Percentiles rank a stretch among this genome's conserved stretches.
These are phyloP conservation scores for Prochilodus magdalenae DNA, from an alignment of 2,113 vertebrate genomes.

Conservation along the genomic window DNA sequence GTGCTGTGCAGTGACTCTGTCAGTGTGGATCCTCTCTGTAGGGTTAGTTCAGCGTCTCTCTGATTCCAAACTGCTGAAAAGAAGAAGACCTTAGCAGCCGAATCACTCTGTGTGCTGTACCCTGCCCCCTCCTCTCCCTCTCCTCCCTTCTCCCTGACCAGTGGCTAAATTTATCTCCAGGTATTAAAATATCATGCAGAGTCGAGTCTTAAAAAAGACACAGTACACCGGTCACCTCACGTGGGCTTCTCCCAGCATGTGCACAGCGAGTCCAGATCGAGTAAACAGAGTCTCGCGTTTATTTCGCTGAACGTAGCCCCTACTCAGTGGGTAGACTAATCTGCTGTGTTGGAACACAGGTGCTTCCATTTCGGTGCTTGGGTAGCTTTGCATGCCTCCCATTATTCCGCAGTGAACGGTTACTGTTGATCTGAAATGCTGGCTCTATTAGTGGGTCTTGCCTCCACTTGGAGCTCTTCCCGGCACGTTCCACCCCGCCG, in stretches of 20 bases:
- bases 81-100: not conserved
- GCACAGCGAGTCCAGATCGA: not conserved
- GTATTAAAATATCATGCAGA: conserved; percentile 72
- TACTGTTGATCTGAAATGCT: too few relatives aligned
- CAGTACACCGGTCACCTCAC: conserved; percentile 56
- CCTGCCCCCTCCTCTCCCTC: conserved; percentile 10
- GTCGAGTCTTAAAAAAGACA: conserved; percentile 62
- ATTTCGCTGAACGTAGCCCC: not conserved
- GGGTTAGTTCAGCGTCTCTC: not conserved
- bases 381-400: too few relatives aligned
- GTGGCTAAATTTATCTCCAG: conserved; percentile 68
- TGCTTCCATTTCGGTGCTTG: not conserved
- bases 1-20: too few relatives aligned
- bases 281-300: not conserved
- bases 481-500: too few relatives aligned
- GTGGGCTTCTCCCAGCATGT: conserved; percentile 38
- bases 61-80: not conserved
- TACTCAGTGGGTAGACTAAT: too few relatives aligned
- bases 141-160: not conserved
- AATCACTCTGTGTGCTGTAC: not conserved
- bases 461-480: too few relatives aligned
- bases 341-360: not conserved
- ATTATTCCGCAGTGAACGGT: too few relatives aligned
- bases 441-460: too few relatives aligned
- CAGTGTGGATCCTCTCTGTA: too few relatives aligned